phyloP scores from a whole-genome alignment of 2,113 vertebrate genomes.

The Paedocypris sp. region DNA sequence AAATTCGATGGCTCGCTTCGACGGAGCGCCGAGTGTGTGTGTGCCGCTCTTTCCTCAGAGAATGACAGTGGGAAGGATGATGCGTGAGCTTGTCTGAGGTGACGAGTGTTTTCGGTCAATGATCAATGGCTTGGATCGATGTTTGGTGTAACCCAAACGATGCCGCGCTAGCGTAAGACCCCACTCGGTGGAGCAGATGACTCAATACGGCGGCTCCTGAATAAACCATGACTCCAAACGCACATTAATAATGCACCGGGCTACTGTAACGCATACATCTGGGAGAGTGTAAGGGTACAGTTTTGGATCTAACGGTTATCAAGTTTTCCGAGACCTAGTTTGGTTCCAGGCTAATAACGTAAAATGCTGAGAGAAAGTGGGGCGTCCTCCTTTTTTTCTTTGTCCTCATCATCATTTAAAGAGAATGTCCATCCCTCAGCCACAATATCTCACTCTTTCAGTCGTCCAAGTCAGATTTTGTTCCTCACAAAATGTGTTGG shows the following conservation, averaged over 20 bases:
- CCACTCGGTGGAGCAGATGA: constrained; percentile 1
- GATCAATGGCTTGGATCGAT: constrained; percentile 3
- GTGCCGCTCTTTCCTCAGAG: not conserved
- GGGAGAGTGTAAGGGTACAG: not conserved
- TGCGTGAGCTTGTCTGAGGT: not conserved
- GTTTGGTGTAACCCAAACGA: not conserved
- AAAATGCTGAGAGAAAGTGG: not conserved
- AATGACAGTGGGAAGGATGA: not conserved
- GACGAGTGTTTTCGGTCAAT: not conserved
- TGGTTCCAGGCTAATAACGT: constrained; percentile 6
- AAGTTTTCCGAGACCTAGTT: not conserved
- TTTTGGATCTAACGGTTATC: not conserved
- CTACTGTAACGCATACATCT: constrained; percentile 16
- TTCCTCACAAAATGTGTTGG: too few species aligned
- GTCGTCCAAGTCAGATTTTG: constrained; percentile 8
- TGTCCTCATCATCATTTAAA: constrained; percentile 16
- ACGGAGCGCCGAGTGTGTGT: constrained; percentile 47
- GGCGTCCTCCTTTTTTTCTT: not conserved
- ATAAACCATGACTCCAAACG: constrained; percentile 37
- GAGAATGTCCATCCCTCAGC: constrained; percentile 6
- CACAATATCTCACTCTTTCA: too few species aligned
- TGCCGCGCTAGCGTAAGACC: not conserved
- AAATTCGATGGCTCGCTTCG: constrained; percentile 65
- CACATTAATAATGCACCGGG: constrained; percentile 38
- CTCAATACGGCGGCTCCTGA: not conserved